phyloP scores from a whole-genome alignment of 2,888 invertebrate species.

The Caenorhabditis macrosperma region DNA sequence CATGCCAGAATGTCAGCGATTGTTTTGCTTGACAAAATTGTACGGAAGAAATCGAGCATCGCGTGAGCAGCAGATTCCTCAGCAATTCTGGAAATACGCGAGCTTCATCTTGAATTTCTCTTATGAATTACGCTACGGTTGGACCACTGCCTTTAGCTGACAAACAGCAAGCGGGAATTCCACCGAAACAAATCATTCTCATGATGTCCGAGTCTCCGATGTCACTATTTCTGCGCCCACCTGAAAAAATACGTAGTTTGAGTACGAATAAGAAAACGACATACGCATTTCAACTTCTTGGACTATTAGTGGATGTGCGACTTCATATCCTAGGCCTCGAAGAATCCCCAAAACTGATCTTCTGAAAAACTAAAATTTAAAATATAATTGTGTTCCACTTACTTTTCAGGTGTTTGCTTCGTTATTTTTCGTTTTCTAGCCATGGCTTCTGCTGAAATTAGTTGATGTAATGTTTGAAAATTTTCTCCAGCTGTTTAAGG shows the following conservation, averaged over 20 bases:
- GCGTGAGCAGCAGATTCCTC: conserved; percentile 27
- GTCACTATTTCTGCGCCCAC: not conserved
- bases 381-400: not conserved
- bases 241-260: not conserved
- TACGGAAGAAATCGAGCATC: conserved; percentile 34
- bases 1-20: not conserved
- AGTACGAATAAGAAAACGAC: too few species aligned
- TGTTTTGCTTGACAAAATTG: not conserved
- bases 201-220: not conserved
- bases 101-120: not conserved
- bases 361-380: not conserved
- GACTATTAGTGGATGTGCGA: not conserved
- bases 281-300: not conserved
- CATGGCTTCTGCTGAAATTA: not conserved
- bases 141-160: conserved; percentile 10
- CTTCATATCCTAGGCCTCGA: not conserved
- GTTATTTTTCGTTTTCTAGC: not conserved
- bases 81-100: not conserved
- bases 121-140: not conserved
- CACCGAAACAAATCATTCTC: conserved; percentile 13
- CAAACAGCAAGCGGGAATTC: conserved; percentile 38
- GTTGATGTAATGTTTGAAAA: not conserved
- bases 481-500: too few species aligned
- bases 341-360: not conserved
- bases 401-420: not conserved